phyloP scores from a whole-genome alignment of 2,797 vertebrate genomes.

The Geotrypetes seraphini region DNA sequence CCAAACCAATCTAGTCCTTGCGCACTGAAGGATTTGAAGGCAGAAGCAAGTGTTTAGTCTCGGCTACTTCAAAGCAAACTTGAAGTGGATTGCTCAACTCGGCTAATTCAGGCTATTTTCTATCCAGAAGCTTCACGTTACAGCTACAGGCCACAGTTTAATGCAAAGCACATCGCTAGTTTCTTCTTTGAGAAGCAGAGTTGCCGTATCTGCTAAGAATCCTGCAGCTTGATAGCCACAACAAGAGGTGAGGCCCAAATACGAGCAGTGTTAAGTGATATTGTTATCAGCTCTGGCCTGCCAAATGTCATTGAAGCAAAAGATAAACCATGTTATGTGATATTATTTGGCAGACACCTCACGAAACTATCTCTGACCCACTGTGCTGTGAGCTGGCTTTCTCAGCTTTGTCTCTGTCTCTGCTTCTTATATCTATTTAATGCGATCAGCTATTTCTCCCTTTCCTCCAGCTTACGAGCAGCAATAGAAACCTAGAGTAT shows the following conservation, averaged over 20 bases:
- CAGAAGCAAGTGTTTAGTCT: slow-evolving; percentile 35
- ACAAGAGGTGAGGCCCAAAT: slow-evolving; percentile 12
- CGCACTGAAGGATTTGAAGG: slow-evolving; percentile 22
- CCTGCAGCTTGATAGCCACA: slow-evolving; percentile 21
- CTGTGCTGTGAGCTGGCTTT: no score
- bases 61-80: not conserved
- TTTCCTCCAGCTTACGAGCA: no score
- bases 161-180: accelerated
- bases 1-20: no score
- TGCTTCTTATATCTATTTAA: no score
- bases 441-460: no score
- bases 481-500: no score
- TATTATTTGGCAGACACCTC: no score
- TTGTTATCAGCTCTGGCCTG: not conserved
- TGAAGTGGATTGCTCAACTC: no score
- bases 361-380: no score
- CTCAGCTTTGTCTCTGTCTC: no score
- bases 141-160: not conserved
- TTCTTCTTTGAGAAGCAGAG: not conserved
- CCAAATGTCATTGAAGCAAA: slow-evolving; percentile 1
- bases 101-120: not conserved
- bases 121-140: not conserved
- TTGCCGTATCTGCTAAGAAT: not conserved
- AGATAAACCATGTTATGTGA: no score
- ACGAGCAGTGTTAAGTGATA: not conserved